Evolutionary conservation across 2,113 vertebrate genomes (phyloP), one percentile per base, ranked within the genome.

Genomic region (Terrapene triunguis): DNA sequence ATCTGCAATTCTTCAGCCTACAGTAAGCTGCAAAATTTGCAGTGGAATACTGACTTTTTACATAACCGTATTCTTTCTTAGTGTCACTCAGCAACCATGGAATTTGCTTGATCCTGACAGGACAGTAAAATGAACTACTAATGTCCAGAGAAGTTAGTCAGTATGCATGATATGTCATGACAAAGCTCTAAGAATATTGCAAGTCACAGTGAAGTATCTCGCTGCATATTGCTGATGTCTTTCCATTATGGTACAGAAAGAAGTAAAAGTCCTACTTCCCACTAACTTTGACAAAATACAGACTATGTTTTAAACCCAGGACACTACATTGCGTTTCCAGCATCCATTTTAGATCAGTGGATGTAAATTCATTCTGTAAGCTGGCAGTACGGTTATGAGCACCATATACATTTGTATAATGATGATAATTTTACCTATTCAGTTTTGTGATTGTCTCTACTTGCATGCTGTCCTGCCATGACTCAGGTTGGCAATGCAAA

Each of bases 331-430:
- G 24, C 13, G 11, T 47, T 89, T 50, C 4, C 16, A 50, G n/a
- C 1, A 7, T 29, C 6, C 80, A 1, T 47, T 94, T 91, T 80
- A 78, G 22, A 44, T 76, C 0, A 69, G 47, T 82, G 69, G 4
- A 65, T 85, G 48, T 35, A 87, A 87, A 65, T 85, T 44, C 76
- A 50, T 32, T 62, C 27, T 24, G 83, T 65, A 83, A 85, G 27
- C n/a, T n/a, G 3, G 38, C 47, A 9, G 0, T 0, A 12, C 29
- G 48, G 8, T 84, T 86, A 42, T 9, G 16, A 88, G 1, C 48
- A 76, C 5, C 3, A 0, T 54, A 21, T 0, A 2, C 29, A 14
- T 0, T 0, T 19, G 2, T 21, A 7, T 8, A n/a, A 62, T 12
- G 55, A 65, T 72, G 21, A 72, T 38, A 38, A 22, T 72, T n/a